Evolutionary conservation across 1,140 invertebrate genomes (phyloP).

Genomic region (Trypoxylus dichotomus): DNA sequence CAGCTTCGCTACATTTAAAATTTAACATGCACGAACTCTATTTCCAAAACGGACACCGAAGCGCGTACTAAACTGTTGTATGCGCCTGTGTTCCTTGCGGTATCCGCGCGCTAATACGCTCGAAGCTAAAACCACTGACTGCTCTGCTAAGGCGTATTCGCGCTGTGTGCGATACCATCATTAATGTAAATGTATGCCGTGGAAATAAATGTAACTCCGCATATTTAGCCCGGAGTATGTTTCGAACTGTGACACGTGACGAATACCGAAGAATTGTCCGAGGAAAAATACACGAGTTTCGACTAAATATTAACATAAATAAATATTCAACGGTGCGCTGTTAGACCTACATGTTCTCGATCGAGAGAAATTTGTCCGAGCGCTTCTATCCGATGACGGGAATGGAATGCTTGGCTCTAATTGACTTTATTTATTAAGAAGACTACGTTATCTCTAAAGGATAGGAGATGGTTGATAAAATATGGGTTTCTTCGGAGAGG

Average conservation of each 20-base stretch:
- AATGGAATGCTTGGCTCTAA: slow-evolving; percentile 27
- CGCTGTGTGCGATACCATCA: neutral
- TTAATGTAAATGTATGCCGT: neutral
- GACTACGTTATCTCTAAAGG: too few relatives aligned
- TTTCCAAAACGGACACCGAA: too few relatives aligned
- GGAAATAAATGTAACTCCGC: neutral
- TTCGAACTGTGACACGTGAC: slow-evolving; percentile 5
- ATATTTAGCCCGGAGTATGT: neutral
- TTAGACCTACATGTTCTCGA: slow-evolving; percentile 23
- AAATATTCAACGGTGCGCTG: neutral
- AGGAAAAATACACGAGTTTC: neutral
- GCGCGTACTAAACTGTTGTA: too few relatives aligned
- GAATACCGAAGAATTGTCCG: neutral
- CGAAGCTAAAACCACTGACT: too few relatives aligned
- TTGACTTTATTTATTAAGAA: neutral
- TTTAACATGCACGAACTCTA: too few relatives aligned
- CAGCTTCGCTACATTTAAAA: too few relatives aligned
- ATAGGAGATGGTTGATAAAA: too few relatives aligned
- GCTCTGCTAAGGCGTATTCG: too few relatives aligned
- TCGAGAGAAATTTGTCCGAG: slow-evolving; percentile 20
- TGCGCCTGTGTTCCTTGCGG: too few relatives aligned
- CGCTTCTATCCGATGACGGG: slow-evolving; percentile 12
- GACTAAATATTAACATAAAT: slow-evolving; percentile 1
- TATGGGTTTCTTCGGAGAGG: too few relatives aligned
- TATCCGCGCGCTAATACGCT: too few relatives aligned